These are phyloP conservation scores for Ischnura elegans DNA, from an alignment of 2,888 invertebrate genomes.

Conservation along the genomic window DNA sequence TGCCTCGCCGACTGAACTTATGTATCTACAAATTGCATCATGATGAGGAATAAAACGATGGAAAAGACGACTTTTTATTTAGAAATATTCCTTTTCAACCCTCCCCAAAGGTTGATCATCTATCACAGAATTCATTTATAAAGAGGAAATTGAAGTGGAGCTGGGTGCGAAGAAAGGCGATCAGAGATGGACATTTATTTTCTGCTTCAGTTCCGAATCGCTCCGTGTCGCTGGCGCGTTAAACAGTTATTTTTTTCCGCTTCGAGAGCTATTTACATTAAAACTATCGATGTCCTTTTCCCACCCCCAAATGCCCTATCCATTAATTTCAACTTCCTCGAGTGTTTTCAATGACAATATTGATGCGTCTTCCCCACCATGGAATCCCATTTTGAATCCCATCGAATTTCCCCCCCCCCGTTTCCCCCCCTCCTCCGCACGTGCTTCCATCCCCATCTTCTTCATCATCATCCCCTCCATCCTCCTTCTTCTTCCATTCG, in stretches of 20 bases:
- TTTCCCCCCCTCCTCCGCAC: neutral
- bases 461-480: neutral
- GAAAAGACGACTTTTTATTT: neutral
- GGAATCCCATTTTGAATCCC: neutral
- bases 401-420: neutral
- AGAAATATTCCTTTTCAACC: neutral
- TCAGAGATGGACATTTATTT: neutral
- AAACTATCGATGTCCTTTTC: neutral
- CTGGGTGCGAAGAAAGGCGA: neutral
- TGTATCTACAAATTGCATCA: neutral
- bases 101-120: neutral
- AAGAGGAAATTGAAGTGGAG: neutral
- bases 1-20: neutral
- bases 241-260: constrained; percentile 2
- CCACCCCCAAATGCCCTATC: neutral
- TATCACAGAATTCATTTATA: neutral
- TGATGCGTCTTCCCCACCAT: neutral
- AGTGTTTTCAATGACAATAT: constrained; percentile 21
- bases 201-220: neutral
- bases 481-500: neutral
- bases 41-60: neutral
- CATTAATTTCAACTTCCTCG: constrained; percentile 6
- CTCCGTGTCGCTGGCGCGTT: neutral
- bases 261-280: neutral
- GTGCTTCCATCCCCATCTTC: neutral